These are phyloP conservation scores for Squalus acanthias DNA, from an alignment of 2,797 vertebrate species.

Conservation along the genomic window DNA sequence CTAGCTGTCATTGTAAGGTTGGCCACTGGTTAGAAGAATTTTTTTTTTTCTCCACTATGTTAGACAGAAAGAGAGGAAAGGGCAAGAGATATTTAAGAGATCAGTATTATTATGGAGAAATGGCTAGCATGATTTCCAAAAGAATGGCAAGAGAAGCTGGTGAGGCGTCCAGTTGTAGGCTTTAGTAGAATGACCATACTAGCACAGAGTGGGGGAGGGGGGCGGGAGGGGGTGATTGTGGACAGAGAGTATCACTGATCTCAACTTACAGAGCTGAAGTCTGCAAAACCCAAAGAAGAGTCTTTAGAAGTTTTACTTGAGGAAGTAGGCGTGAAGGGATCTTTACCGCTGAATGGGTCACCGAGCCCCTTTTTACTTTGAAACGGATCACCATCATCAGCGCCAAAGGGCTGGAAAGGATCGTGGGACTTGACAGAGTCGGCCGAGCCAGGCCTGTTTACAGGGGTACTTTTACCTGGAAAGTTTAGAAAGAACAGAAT, in stretches of 20 bases:
- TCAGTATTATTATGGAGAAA: constrained; percentile 40
- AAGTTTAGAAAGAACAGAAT: constrained; percentile 52
- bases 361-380: constrained; percentile 85
- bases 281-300: constrained; percentile 76
- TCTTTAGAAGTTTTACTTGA: constrained; percentile 84
- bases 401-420: constrained; percentile 87
- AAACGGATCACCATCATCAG: constrained; percentile 78
- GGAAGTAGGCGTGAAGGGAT: constrained; percentile 82
- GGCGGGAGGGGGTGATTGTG: constrained; percentile 43
- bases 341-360: constrained; percentile 96
- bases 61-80: constrained; percentile 39
- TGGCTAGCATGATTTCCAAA: constrained; percentile 36
- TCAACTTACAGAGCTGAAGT: constrained; percentile 93
- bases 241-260: constrained; percentile 65
- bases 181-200: constrained; percentile 42
- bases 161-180: constrained; percentile 46
- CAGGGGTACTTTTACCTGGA: constrained; percentile 89
- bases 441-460: constrained; percentile 70
- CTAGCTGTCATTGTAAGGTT: constrained; percentile 29
- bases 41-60: constrained; percentile 38
- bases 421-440: constrained; percentile 79
- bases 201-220: constrained; percentile 42
- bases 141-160: constrained; percentile 40
- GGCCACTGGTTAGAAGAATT: constrained; percentile 38
- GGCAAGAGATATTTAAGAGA: constrained; percentile 46